phyloP scores from a whole-genome alignment of 2,113 vertebrate genomes.

The Galemys pyrenaicus region DNA sequence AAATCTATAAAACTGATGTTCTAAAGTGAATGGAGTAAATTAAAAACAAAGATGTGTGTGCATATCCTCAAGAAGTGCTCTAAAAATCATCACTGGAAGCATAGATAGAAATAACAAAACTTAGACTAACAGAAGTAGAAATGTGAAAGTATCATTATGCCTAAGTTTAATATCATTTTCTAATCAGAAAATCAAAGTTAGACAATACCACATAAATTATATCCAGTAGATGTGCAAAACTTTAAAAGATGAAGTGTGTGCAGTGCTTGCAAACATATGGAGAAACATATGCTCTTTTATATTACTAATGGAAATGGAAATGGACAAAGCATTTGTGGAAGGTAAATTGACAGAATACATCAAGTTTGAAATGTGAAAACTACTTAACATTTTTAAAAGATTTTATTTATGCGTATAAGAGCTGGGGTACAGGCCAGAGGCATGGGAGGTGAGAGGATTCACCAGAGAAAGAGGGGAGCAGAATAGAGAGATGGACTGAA shows the following conservation, averaged over 20 bases:
- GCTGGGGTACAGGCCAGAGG: no score
- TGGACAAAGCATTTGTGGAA: neutral
- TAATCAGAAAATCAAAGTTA: conserved; percentile 6
- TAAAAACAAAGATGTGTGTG: neutral
- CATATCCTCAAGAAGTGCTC: neutral
- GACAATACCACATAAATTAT: neutral
- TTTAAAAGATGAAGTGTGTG: neutral
- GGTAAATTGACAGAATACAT: neutral
- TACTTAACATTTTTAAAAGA: neutral
- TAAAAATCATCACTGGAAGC: neutral
- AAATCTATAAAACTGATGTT: neutral
- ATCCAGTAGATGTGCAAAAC: neutral
- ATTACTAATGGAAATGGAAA: neutral
- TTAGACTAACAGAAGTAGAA: neutral
- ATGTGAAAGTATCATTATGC: neutral
- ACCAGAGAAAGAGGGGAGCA: no score
- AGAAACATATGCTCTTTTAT: neutral
- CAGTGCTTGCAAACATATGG: neutral
- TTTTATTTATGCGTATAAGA: no score
- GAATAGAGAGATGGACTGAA: no score
- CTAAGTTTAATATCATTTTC: neutral
- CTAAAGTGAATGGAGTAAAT: neutral
- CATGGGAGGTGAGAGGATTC: no score
- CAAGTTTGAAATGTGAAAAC: conserved; percentile 7
- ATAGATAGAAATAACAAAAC: neutral